Conservation (phyloP, 2,113 vertebrate species). For the Azemiops feae region DNA sequence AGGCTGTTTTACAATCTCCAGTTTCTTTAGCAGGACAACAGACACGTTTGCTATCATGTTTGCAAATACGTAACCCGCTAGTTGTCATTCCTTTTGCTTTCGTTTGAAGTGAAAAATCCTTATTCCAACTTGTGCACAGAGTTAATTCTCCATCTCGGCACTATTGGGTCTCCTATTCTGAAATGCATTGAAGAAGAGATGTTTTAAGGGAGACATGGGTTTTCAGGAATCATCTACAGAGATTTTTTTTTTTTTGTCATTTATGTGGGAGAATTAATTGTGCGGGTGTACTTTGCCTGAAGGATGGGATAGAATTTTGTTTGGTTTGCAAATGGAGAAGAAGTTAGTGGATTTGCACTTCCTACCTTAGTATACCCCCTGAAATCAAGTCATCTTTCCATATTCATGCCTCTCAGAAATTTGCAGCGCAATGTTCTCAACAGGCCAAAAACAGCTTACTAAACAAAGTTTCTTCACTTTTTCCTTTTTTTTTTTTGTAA, state of each 20-base stretch:
- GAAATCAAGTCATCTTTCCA: not conserved
- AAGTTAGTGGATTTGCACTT: not conserved
- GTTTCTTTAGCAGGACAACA: constrained; percentile 66
- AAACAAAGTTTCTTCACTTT: not conserved
- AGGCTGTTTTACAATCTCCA: constrained; percentile 67
- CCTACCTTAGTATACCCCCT: not conserved
- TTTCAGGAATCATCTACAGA: constrained; percentile 51
- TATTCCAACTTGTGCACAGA: constrained; percentile 40
- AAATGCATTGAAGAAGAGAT: constrained; percentile 38
- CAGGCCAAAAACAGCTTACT: not conserved
- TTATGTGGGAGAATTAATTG: not conserved
- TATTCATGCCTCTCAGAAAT: not conserved
- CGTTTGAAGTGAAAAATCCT: constrained; percentile 6
- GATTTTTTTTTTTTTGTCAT: not conserved
- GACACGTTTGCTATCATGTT: constrained; percentile 44
- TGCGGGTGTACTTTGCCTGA: not conserved
- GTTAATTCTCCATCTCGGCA: constrained; percentile 5
- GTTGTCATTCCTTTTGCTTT: constrained; percentile 42
- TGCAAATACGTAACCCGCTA: constrained; percentile 60
- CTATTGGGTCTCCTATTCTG: constrained; percentile 33
- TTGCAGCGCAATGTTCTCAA: not conserved
- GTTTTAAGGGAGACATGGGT: constrained; percentile 56
- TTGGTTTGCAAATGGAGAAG: not conserved
- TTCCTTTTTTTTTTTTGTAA: not conserved
- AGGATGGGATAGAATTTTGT: not conserved